Base-by-base conservation (phyloP, 2,888 invertebrate species). In the Teleogryllus oceanicus region DNA sequence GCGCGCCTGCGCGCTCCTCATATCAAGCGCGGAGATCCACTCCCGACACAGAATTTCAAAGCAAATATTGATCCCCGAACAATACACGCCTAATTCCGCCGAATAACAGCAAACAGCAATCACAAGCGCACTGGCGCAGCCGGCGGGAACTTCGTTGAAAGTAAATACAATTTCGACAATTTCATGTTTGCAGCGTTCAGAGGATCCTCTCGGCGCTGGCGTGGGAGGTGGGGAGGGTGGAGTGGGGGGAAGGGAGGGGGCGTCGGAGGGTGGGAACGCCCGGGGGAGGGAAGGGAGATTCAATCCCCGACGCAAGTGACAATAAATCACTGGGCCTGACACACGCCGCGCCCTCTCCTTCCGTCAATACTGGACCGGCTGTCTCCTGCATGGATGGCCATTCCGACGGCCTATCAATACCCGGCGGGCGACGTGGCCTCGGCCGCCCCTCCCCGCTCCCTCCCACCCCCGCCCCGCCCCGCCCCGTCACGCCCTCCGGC, bases 31-130 rank as follows among this genome's bases (percentile, higher is more conserved):
- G 5, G 37, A 62, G 62, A 62, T 62, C 62, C 62, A 62, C 62
- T 62, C 62, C n/a, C 62, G 62, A 62, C 62, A 62, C 62, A 62
- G 62, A 62, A 62, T 62, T 62, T 62, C 62, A 62, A 62, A 62
- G 62, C 62, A 62, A 62, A 62, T 62, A 62, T 62, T 62, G 62
- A 62, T 62, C 62, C 62, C 16, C 62, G 16, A 62, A 62, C 62
- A 62, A 62, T 62, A 62, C 62, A 62, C 62, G 62, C 13, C 62
- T 62, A 62, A 62, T 62, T 62, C 62, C 62, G 62, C n/a, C 62
- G 62, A 62, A 62, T 62, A 62, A 62, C 62, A n/a, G 62, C 62
- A 62, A 62, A 62, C 62, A 62, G n/a, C 62, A 62, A 62, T 62
- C 62, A 62, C 62, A 5, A 62, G 62, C 62, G 62, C 62, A n/a